A percentile compares a stretch with the other conserved stretches of the same genome.
Evolutionary conservation across 2,113 vertebrate genomes (phyloP).

Genomic region (Tyto alba): DNA sequence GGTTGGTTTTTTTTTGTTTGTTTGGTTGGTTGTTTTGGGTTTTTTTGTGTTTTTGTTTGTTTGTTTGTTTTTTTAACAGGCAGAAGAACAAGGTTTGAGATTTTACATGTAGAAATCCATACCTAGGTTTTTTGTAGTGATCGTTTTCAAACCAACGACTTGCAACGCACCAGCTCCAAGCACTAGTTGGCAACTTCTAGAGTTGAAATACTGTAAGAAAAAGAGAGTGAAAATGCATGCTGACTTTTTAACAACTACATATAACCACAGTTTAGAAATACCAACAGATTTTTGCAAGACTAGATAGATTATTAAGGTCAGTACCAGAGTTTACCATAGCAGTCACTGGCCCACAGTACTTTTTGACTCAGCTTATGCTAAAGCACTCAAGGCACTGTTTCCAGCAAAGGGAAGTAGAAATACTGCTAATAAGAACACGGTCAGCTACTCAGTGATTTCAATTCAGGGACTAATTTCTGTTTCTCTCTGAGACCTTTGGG

Average conservation of each 20-base stretch:
- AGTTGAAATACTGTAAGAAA: slow-evolving; percentile 93
- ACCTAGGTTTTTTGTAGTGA: slow-evolving; percentile 99
- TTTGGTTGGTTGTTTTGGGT: no score
- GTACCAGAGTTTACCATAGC: neutral
- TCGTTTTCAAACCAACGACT: slow-evolving; percentile 97
- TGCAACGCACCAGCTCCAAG: slow-evolving; percentile 95
- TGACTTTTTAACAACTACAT: neutral
- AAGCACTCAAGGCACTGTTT: neutral
- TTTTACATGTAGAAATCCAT: slow-evolving; percentile 31
- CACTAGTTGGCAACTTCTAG: slow-evolving; percentile 94
- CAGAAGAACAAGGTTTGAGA: neutral
- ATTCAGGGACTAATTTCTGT: neutral
- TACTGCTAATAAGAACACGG: neutral
- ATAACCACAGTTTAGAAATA: neutral
- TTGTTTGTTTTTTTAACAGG: neutral
- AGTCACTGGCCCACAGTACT: neutral
- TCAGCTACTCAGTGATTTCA: neutral
- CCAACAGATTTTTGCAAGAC: neutral
- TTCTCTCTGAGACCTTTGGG: neutral
- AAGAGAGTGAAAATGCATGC: neutral
- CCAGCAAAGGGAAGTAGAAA: neutral
- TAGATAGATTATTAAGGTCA: neutral
- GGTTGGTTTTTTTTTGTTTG: neutral
- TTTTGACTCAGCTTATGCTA: neutral
- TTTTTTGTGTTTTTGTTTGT: no score